These are phyloP conservation scores for Chrysochloris asiatica DNA, from an alignment of 2,113 vertebrate genomes.

Conservation along the genomic window DNA sequence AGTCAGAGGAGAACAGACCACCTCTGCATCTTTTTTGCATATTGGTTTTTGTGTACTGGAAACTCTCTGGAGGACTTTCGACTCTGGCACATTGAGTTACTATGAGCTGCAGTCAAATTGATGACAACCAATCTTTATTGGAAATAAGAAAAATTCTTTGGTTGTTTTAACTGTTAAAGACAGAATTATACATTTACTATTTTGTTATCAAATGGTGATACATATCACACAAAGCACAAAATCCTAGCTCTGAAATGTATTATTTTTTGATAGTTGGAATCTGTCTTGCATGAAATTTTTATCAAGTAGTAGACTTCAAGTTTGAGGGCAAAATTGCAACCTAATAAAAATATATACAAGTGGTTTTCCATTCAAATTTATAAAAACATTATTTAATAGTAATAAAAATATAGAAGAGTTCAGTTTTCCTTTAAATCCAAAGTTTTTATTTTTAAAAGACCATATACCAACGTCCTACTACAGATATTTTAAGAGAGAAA, in stretches of 20 bases:
- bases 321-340: slow-evolving; percentile 7
- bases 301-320: slow-evolving; percentile 63
- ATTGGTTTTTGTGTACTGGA: no score
- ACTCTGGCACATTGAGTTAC: neutral
- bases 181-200: neutral
- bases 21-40: no score
- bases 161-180: neutral
- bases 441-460: slow-evolving; percentile 46
- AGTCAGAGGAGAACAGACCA: no score
- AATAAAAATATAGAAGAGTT: slow-evolving; percentile 50
- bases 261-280: slow-evolving; percentile 65
- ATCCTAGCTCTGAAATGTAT: slow-evolving; percentile 68
- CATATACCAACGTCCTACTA: neutral
- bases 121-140: neutral
- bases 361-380: slow-evolving; percentile 61
- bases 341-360: slow-evolving; percentile 30
- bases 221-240: neutral
- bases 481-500: neutral
- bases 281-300: slow-evolving; percentile 46
- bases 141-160: neutral
- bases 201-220: neutral
- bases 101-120: neutral
- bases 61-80: neutral
- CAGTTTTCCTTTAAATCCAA: slow-evolving; percentile 30
- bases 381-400: slow-evolving; percentile 4